Conservation (phyloP, 2,888 invertebrate genomes). For the Dexiosoma caninum region DNA sequence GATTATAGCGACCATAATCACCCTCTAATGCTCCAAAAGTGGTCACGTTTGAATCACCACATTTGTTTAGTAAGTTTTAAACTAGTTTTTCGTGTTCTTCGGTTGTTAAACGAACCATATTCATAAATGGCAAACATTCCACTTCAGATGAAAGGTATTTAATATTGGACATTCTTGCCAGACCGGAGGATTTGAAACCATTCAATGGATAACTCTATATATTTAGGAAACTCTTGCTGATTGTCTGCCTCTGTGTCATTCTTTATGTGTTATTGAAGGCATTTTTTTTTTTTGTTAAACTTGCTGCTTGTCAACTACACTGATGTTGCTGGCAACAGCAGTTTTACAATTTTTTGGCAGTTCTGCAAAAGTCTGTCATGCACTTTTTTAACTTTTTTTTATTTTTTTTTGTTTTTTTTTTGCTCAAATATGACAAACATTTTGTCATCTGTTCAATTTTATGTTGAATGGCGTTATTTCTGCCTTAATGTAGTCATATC, state of each 20-base stretch:
- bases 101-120: too few species aligned
- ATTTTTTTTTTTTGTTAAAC: neutral
- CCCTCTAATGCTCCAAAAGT: too few species aligned
- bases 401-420: neutral
- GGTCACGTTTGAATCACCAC: too few species aligned
- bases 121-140: too few species aligned
- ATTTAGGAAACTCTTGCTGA: neutral
- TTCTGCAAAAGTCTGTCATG: conserved; percentile 8
- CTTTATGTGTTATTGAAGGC: neutral
- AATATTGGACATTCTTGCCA: too few species aligned
- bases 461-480: neutral
- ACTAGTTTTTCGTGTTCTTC: too few species aligned
- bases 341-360: conserved; percentile 17
- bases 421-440: conserved; percentile 33
- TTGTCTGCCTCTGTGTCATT: neutral
- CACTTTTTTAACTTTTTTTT: too few species aligned
- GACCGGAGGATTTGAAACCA: too few species aligned
- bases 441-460: conserved; percentile 50
- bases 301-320: conserved; percentile 33
- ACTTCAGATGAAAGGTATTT: too few species aligned
- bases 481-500: neutral
- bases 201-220: too few species aligned
- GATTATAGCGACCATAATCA: too few species aligned
- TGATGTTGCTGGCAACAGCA: neutral
- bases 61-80: too few species aligned